A percentile compares a stretch with the other conserved stretches of the same genome.
These are phyloP conservation scores for Brienomyrus brachyistius DNA, from an alignment of 2,113 vertebrate genomes.

Conservation along the genomic window DNA sequence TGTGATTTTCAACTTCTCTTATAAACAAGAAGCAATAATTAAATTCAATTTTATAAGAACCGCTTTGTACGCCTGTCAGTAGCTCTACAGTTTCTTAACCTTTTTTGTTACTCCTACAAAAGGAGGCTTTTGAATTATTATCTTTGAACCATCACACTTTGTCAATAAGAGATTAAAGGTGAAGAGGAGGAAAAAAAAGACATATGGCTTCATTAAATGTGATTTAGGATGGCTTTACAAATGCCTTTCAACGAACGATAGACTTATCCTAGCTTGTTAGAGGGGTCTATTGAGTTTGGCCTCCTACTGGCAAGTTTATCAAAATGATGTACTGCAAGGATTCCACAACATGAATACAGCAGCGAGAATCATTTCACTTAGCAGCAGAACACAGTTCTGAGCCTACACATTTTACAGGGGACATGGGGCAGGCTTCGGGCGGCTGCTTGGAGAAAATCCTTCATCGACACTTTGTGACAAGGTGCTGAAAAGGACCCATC, in stretches of 20 bases:
- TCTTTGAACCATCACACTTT: slow-evolving; percentile 47
- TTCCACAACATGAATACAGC: slow-evolving; percentile 27
- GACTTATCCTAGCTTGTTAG: slow-evolving; percentile 29
- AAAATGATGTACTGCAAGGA: slow-evolving; percentile 29
- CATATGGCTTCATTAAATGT: slow-evolving; percentile 58
- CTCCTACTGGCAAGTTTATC: slow-evolving; percentile 35
- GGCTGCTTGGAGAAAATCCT: neutral
- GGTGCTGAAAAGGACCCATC: neutral
- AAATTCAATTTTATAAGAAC: slow-evolving; percentile 51
- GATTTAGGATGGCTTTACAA: slow-evolving; percentile 36
- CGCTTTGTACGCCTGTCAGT: slow-evolving; percentile 46
- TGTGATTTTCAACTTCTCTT: slow-evolving; percentile 11
- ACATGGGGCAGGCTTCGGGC: neutral
- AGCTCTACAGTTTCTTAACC: slow-evolving; percentile 55
- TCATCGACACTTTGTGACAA: neutral
- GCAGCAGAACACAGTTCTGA: slow-evolving; percentile 29
- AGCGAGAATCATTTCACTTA: slow-evolving; percentile 14
- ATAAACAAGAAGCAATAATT: slow-evolving; percentile 49
- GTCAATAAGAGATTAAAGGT: slow-evolving; percentile 65
- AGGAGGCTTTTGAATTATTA: slow-evolving; percentile 59
- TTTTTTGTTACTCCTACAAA: slow-evolving; percentile 50
- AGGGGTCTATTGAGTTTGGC: slow-evolving; percentile 30
- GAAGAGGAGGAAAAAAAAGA: slow-evolving; percentile 42
- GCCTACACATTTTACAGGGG: neutral
- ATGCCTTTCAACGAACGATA: slow-evolving; percentile 23